Conservation (phyloP, 2,113 vertebrate genomes). For the Tursiops truncatus region DNA sequence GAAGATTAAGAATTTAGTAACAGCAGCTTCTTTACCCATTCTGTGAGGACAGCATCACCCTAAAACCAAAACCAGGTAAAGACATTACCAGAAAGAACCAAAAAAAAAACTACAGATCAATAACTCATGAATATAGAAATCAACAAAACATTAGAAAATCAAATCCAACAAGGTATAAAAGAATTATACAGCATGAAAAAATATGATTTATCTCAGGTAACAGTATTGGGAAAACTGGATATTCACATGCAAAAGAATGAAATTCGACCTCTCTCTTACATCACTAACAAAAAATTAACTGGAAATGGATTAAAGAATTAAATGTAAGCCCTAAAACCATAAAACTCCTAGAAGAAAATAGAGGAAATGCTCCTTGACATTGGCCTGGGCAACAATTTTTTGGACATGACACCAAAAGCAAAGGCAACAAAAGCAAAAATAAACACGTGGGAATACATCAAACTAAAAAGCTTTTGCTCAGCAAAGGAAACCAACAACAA, state of each 20-base stretch:
- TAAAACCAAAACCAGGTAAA: neutral
- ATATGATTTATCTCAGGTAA: neutral
- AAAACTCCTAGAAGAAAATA: neutral
- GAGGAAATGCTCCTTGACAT: neutral
- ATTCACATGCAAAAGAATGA: neutral
- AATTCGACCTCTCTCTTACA: neutral
- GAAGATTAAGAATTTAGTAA: neutral
- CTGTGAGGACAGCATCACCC: neutral
- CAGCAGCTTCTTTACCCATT: neutral
- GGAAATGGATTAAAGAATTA: neutral
- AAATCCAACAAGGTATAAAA: neutral
- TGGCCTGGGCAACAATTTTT: neutral
- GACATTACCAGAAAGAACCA: neutral
- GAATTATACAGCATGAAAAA: neutral
- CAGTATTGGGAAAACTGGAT: neutral
- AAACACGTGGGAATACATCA: neutral
- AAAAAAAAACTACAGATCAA: neutral
- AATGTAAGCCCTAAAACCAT: neutral
- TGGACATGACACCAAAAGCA: neutral
- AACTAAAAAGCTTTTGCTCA: neutral
- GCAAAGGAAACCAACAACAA: neutral
- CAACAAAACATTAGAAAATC: neutral
- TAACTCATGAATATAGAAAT: neutral
- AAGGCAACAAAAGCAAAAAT: neutral
- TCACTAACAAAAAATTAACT: neutral